Base-by-base conservation (phyloP, 1,140 invertebrate species). In the Rhagoletis pomonella region DNA sequence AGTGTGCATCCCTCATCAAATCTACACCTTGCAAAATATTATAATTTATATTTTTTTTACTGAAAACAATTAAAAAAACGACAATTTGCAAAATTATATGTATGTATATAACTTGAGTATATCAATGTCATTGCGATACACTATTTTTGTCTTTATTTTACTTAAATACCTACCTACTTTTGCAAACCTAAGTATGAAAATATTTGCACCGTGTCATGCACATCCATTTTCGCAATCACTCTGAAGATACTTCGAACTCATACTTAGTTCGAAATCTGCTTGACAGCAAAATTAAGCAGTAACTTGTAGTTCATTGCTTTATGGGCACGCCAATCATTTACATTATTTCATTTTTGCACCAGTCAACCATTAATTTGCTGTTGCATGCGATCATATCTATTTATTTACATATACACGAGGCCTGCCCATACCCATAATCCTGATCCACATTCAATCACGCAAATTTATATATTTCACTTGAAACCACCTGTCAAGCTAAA, bases 341-440 rank as follows among this genome's bases (percentile, higher is more conserved):
- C n/a, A 81, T 81, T 81, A 81, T 81, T 81, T 81, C 73, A 81
- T 81, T 81, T 81, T 55, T 81, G 50, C 73, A 55, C 44, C 55
- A 55, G n/a, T 6, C 47, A 58, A 17, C 73, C 73, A 81, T 81
- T 81, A 50, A 81, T 81, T 81, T 81, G 7, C 44, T 10, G 4
- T 9, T 58, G 73, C 44, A 55, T 55, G 73, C 73, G 73, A 81
- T 67, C n/a, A 67, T 81, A 10, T 19, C 7, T 19, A n/a, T 29
- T 3, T 77, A 55, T 55, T 29, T 81, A 81, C n/a, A 58, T 81
- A 58, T 3, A 9, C 39, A 29, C 3, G n/a, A 2, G 17, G 29
- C 10, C 4, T 7, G 50, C n/a, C 4, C 60, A 62, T 62, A 81
- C 4, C 7, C 47, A 19, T 81, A 81, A 81, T 81, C 73, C 73